phyloP scores from a whole-genome alignment of 1,140 invertebrate genomes.

The Drosophila grimshawi region DNA sequence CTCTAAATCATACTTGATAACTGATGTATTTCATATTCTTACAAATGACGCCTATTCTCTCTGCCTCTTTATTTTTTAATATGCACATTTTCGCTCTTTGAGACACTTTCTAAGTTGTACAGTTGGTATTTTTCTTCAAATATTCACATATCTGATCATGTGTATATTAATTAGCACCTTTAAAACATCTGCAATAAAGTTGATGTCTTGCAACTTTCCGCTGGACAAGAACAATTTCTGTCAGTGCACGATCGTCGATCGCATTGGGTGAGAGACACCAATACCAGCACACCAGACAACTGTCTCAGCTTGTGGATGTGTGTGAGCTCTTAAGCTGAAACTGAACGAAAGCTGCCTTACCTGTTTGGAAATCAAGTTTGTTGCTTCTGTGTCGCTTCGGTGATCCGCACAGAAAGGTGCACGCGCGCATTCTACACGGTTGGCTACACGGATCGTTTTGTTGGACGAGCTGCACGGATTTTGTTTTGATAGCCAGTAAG shows the following conservation, averaged over 20 bases:
- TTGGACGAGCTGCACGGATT: slow-evolving; percentile 59
- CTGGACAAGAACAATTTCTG: slow-evolving; percentile 7
- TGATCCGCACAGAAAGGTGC: slow-evolving; percentile 82
- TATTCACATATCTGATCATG: too few relatives aligned
- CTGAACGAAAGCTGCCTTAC: slow-evolving; percentile 81
- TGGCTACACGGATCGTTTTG: slow-evolving; percentile 58
- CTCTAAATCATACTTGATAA: too few relatives aligned
- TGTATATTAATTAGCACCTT: too few relatives aligned
- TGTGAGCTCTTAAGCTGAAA: slow-evolving; percentile 53
- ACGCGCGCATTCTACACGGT: slow-evolving; percentile 81
- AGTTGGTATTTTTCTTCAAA: too few relatives aligned
- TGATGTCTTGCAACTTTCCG: too few relatives aligned
- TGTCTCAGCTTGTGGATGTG: slow-evolving; percentile 15
- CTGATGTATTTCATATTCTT: too few relatives aligned
- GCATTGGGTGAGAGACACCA: slow-evolving; percentile 57
- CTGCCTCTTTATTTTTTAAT: too few relatives aligned
- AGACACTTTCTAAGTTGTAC: too few relatives aligned
- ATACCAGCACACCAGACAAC: slow-evolving; percentile 2
- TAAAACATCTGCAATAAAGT: too few relatives aligned
- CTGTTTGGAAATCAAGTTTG: slow-evolving; percentile 82
- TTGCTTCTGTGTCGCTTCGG: slow-evolving; percentile 79
- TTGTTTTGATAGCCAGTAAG: slow-evolving; percentile 46
- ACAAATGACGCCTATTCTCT: too few relatives aligned
- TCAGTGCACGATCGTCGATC: slow-evolving; percentile 53
- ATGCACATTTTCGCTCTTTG: too few relatives aligned